Conservation (phyloP, 2,113 vertebrate species). For the Xiphophorus maculatus region DNA sequence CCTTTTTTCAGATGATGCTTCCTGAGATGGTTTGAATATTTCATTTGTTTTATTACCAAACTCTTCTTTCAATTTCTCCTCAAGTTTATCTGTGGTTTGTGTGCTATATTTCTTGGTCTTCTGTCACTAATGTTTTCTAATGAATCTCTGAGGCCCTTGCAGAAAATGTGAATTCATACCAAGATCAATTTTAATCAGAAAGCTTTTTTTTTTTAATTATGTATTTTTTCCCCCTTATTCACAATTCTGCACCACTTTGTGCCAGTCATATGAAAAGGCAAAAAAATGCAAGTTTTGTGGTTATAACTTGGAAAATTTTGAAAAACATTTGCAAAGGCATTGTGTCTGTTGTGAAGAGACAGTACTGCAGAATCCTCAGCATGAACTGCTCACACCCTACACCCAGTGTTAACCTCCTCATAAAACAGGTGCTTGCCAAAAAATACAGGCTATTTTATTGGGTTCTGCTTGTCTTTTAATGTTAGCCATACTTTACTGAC, state of each 20-base stretch:
- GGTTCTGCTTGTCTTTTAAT: slow-evolving; percentile 66
- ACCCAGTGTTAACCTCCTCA: slow-evolving; percentile 9
- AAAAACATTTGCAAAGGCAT: not conserved
- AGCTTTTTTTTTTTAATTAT: too few relatives aligned
- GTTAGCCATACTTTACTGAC: slow-evolving; percentile 67
- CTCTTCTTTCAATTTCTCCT: too few relatives aligned
- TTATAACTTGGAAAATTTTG: not conserved
- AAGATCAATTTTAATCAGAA: not conserved
- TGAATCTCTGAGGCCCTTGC: not conserved
- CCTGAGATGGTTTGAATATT: too few relatives aligned
- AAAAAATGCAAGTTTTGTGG: not conserved
- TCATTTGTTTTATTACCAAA: too few relatives aligned
- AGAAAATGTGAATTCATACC: not conserved
- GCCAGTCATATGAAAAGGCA: not conserved
- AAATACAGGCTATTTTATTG: slow-evolving; percentile 29
- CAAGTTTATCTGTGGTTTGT: too few relatives aligned
- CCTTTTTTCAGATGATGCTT: not conserved
- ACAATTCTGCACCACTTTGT: not conserved
- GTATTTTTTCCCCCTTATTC: not conserved
- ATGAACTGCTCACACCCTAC: not conserved
- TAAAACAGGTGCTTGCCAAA: slow-evolving; percentile 44
- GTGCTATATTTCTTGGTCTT: too few relatives aligned
- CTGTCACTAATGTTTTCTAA: too few relatives aligned
- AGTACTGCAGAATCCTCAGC: not conserved
- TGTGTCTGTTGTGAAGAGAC: not conserved